Percentiles rank a stretch among this genome's conserved stretches.
Evolutionary conservation across 1,140 invertebrate species (phyloP).

Genomic region (Drosophila melanica): DNA sequence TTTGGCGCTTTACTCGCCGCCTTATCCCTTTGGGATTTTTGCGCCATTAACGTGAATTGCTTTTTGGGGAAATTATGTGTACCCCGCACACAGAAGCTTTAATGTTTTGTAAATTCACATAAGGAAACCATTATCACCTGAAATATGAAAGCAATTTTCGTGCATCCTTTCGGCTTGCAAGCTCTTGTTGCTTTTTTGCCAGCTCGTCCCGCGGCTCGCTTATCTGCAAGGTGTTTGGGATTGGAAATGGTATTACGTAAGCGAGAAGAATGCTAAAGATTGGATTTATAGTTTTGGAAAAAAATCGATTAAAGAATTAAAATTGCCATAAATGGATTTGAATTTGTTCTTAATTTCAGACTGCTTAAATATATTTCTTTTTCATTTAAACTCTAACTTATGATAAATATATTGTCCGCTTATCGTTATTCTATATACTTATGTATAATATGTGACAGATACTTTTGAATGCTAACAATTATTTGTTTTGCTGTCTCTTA

Average conservation of each 20-base stretch:
- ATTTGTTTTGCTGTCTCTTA: no score
- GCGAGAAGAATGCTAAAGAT: background rate
- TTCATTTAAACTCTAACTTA: no score
- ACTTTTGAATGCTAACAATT: no score
- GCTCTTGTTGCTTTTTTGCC: slow-evolving; percentile 17
- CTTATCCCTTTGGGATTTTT: slow-evolving; percentile 82
- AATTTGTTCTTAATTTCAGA: no score
- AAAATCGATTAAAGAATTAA: slow-evolving; percentile 9
- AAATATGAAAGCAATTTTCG: slow-evolving; percentile 84
- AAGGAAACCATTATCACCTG: slow-evolving; percentile 84
- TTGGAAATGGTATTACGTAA: slow-evolving; percentile 6
- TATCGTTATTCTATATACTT: no score
- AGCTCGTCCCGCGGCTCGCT: slow-evolving; percentile 29
- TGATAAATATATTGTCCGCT: no score
- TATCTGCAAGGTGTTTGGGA: slow-evolving; percentile 28
- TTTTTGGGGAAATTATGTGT: slow-evolving; percentile 83
- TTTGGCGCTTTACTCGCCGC: slow-evolving; percentile 55
- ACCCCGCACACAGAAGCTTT: slow-evolving; percentile 69
- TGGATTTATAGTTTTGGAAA: background rate
- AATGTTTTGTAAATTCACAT: slow-evolving; percentile 84
- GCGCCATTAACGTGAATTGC: slow-evolving; percentile 82
- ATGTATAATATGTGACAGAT: no score
- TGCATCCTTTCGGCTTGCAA: slow-evolving; percentile 68
- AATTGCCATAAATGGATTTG: background rate
- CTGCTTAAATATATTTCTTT: no score